A percentile compares a stretch with the other conserved stretches of the same genome.
These are phyloP conservation scores for Oryctolagus cuniculus DNA, from an alignment of 2,113 vertebrate genomes.

Conservation along the genomic window DNA sequence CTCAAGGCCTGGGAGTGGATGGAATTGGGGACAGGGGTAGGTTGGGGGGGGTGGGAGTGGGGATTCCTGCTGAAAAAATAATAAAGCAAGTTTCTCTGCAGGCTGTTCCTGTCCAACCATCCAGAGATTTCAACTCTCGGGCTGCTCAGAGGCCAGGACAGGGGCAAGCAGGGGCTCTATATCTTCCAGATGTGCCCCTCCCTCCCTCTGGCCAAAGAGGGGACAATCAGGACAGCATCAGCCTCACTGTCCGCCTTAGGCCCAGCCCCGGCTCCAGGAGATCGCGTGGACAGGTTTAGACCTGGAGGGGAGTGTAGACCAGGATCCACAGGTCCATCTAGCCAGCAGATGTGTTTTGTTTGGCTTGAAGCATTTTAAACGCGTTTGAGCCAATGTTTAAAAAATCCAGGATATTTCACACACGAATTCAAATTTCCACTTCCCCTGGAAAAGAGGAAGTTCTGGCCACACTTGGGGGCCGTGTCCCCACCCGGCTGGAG, in stretches of 20 bases:
- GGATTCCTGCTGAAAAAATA: background rate
- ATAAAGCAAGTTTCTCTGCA: background rate
- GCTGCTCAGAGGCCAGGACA: background rate
- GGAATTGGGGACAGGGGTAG: background rate
- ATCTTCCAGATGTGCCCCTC: background rate
- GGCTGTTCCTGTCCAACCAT: background rate
- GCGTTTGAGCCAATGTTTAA: conserved; percentile 8
- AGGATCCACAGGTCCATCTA: background rate
- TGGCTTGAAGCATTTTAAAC: conserved; percentile 4
- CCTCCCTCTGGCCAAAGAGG: background rate
- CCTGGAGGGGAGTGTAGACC: background rate
- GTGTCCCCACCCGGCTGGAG: background rate
- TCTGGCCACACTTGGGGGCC: background rate
- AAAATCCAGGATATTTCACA: conserved; percentile 24
- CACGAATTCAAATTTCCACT: conserved; percentile 1
- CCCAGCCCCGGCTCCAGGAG: background rate
- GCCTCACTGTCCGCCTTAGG: background rate
- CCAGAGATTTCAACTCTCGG: conserved; percentile 4
- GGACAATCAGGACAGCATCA: background rate
- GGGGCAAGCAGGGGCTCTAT: no score
- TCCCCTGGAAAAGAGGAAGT: background rate
- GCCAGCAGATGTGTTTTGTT: background rate
- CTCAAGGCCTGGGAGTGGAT: background rate
- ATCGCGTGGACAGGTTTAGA: background rate
- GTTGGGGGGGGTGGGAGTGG: background rate